phyloP scores from a whole-genome alignment of 2,113 vertebrate genomes.

The Psophia crepitans region DNA sequence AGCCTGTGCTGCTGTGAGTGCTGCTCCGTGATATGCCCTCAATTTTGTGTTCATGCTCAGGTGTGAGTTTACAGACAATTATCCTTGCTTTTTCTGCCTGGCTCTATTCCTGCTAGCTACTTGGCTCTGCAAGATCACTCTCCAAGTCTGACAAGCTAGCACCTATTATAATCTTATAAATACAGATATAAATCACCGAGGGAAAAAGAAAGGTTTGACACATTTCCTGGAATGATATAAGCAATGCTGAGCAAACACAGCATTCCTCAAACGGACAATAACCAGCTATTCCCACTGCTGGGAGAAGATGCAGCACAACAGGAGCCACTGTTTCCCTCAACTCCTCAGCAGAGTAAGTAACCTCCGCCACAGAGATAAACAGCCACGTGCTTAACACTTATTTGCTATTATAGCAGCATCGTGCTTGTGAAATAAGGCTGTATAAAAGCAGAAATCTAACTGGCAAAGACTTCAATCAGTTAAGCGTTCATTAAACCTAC shows the following conservation, averaged over 20 bases:
- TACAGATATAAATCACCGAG: neutral
- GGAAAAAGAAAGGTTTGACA: neutral
- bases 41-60: neutral
- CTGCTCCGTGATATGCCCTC: neutral
- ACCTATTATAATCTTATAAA: neutral
- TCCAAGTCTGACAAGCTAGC: neutral
- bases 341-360: neutral
- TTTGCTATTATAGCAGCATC: neutral
- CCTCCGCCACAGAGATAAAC: neutral
- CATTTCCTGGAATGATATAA: neutral
- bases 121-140: neutral
- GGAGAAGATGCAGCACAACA: neutral
- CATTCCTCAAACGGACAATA: neutral
- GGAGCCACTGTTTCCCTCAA: neutral
- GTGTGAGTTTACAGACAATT: conserved; percentile 23
- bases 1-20: neutral
- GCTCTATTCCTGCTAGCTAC: neutral
- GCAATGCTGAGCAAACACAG: neutral
- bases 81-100: neutral
- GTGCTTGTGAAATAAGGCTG: neutral
- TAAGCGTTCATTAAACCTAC: neutral
- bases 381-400: neutral
- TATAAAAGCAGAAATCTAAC: neutral
- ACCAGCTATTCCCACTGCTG: neutral
- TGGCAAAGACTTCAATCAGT: neutral